Conservation (phyloP, 2,797 vertebrate genomes). For the Smutsia gigantea region DNA sequence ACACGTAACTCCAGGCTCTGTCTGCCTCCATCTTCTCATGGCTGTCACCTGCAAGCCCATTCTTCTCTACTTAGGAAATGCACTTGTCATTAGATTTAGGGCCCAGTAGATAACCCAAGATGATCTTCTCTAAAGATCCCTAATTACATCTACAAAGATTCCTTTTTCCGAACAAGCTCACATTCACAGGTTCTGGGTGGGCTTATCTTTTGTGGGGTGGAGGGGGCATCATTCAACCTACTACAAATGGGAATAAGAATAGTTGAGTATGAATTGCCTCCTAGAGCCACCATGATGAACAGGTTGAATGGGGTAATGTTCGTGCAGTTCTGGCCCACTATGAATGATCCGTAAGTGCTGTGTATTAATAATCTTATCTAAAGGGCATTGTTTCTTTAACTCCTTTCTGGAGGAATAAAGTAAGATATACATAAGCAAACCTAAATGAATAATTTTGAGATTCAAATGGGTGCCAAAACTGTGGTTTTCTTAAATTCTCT, state of each 20-base stretch:
- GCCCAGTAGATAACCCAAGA: not conserved
- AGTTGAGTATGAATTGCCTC: not conserved
- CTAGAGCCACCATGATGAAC: not conserved
- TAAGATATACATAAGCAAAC: conserved; percentile 1
- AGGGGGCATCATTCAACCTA: not conserved
- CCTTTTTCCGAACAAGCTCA: not conserved
- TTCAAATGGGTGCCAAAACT: conserved; percentile 28
- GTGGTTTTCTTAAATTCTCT: conserved; percentile 15
- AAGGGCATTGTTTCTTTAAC: not conserved
- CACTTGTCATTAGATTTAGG: not conserved
- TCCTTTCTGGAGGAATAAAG: conserved; percentile 14
- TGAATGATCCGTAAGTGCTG: not conserved
- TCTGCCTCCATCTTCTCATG: not conserved
- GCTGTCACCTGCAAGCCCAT: not conserved
- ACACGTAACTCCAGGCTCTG: too few relatives aligned
- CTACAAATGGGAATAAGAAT: not conserved
- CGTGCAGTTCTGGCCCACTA: not conserved
- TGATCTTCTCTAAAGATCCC: not conserved
- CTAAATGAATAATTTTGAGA: conserved; percentile 27
- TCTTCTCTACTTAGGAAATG: not conserved
- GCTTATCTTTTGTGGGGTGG: not conserved
- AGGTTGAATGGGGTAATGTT: not conserved
- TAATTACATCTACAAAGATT: not conserved
- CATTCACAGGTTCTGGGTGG: not conserved
- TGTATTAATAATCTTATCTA: not conserved